phyloP scores from a whole-genome alignment of 2,888 invertebrate genomes.

The Physocephala rufipes region DNA sequence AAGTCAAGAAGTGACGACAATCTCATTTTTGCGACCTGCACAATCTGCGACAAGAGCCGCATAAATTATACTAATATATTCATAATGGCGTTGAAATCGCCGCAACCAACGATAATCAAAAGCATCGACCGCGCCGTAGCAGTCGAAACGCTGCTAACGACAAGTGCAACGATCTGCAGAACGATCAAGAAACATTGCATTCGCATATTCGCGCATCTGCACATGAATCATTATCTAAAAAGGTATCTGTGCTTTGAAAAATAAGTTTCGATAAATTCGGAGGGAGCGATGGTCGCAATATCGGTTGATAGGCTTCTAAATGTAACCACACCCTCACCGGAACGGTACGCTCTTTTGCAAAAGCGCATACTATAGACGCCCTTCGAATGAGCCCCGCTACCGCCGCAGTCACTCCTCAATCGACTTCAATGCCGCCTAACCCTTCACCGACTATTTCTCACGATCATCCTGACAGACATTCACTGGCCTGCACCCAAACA shows the following conservation, averaged over 20 bases:
- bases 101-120: too few relatives aligned
- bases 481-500: slow-evolving; percentile 18
- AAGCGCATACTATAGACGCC: slow-evolving; percentile 25
- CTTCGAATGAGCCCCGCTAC: slow-evolving; percentile 8
- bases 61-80: slow-evolving; percentile 31
- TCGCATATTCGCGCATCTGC: not conserved
- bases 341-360: slow-evolving; percentile 1
- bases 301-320: slow-evolving; percentile 30
- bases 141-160: slow-evolving; percentile 10
- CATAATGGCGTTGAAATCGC: slow-evolving; percentile 10
- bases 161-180: slow-evolving; percentile 32
- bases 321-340: slow-evolving; percentile 20
- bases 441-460: slow-evolving; percentile 44
- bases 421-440: not conserved
- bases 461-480: slow-evolving; percentile 42
- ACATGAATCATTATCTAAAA: slow-evolving; percentile 31
- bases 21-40: not conserved
- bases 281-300: slow-evolving; percentile 16
- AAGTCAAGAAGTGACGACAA: slow-evolving; percentile 6
- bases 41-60: slow-evolving; percentile 12
- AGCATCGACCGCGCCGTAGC: not conserved
- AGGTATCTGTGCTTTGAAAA: slow-evolving; percentile 20
- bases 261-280: slow-evolving; percentile 18
- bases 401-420: not conserved
- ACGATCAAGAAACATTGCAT: slow-evolving; percentile 3